Evolutionary conservation across 2,113 vertebrate genomes (phyloP).

Genomic region (Dendrocopos noguchii): DNA sequence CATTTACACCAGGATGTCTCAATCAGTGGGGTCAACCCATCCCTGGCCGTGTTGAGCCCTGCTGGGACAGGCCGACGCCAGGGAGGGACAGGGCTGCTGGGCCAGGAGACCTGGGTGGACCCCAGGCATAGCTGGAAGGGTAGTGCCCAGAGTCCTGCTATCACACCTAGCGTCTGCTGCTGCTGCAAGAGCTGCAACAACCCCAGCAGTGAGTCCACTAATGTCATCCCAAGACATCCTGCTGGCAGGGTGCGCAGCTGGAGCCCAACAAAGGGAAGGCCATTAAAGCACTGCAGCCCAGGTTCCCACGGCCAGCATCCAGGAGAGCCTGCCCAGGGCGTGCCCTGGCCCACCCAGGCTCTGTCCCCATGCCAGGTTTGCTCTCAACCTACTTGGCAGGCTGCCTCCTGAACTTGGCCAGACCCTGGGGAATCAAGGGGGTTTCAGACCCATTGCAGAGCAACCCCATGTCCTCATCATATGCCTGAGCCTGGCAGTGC

Average conservation of each 20-base stretch:
- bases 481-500: neutral
- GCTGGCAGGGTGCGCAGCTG: neutral
- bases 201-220: neutral
- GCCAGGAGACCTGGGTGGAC: neutral
- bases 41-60: neutral
- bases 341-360: constrained; percentile 29
- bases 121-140: neutral
- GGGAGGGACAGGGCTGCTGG: neutral
- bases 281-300: neutral
- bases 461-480: fast-evolving
- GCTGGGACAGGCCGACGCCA: neutral
- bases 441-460: neutral
- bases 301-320: constrained; percentile 23
- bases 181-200: neutral
- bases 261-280: constrained; percentile 26
- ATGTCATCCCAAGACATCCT: constrained; percentile 58
- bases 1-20: constrained; percentile 7
- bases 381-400: neutral
- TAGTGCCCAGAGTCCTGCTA: neutral
- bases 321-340: constrained; percentile 23
- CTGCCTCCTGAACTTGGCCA: fast-evolving
- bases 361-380: neutral
- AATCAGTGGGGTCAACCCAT: neutral
- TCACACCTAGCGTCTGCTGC: neutral
- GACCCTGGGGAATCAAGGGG: neutral